Conservation (phyloP, 2,113 vertebrate genomes). For the Synchiropus splendidus region DNA sequence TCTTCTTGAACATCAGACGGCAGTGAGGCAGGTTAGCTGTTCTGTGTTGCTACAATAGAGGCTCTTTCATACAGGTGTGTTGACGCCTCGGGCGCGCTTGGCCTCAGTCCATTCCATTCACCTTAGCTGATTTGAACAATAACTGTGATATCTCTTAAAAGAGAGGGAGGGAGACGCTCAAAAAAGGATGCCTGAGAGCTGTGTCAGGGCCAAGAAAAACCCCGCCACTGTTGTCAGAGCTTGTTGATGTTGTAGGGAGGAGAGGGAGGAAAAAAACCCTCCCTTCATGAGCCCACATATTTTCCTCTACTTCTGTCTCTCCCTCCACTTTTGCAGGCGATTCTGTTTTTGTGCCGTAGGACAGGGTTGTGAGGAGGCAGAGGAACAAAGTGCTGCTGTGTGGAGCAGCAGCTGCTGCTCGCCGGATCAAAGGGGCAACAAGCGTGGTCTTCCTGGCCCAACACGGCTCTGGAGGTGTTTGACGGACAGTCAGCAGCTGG, state of each 20-base stretch:
- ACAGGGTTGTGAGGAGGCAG: conserved; percentile 90
- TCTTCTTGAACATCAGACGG: conserved; percentile 64
- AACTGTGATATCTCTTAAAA: conserved; percentile 90
- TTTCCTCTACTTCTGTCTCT: conserved; percentile 53
- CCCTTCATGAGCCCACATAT: conserved; percentile 33
- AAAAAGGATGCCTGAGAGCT: conserved; percentile 92
- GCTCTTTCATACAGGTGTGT: conserved; percentile 99
- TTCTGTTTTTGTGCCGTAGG: conserved; percentile 94
- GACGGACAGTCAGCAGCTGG: conserved; percentile 98
- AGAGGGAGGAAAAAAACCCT: conserved; percentile 36
- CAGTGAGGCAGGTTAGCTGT: conserved; percentile 77
- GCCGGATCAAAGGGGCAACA: conserved; percentile 96
- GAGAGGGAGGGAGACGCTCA: conserved; percentile 74
- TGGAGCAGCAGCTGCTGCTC: conserved; percentile 95
- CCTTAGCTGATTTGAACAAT: conserved; percentile 98
- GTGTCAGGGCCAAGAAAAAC: conserved; percentile 92
- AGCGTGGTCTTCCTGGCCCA: conserved; percentile 88
- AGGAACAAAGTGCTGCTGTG: conserved; percentile 97
- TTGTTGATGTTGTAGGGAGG: conserved; percentile 87
- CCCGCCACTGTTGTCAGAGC: conserved; percentile 96
- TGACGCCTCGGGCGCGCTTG: conserved; percentile 95
- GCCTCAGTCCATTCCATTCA: conserved; percentile 95
- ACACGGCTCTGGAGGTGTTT: conserved; percentile 94
- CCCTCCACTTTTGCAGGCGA: conserved; percentile 53
- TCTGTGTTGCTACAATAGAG: conserved; percentile 84